These are phyloP conservation scores for Dascyllus trimaculatus DNA, from an alignment of 2,113 vertebrate genomes.

Conservation along the genomic window DNA sequence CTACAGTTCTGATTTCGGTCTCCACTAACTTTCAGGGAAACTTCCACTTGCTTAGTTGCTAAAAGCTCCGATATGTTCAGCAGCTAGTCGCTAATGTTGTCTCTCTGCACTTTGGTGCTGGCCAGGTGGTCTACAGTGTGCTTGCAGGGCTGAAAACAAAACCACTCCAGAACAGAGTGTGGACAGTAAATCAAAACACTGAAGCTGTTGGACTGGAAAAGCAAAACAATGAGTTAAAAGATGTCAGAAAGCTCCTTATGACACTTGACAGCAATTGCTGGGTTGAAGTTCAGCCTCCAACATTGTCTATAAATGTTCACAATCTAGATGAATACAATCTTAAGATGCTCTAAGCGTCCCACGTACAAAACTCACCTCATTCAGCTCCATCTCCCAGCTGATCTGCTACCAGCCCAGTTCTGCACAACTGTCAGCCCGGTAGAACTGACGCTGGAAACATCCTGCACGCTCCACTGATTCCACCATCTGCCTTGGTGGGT, in stretches of 20 bases:
- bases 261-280: no score
- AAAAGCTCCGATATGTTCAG: not conserved
- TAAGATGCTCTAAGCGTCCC: no score
- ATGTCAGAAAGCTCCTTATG: no score
- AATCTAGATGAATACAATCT: no score
- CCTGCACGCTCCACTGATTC: not conserved
- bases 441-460: not conserved
- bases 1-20: not conserved
- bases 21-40: not conserved
- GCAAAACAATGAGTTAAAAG: no score
- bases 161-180: not conserved
- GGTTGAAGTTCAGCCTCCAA: no score
- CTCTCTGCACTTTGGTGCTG: not conserved
- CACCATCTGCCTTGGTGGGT: not conserved
- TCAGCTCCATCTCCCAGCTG: not conserved
- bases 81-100: not conserved
- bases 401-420: no score
- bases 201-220: not conserved
- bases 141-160: not conserved
- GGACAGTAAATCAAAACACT: not conserved
- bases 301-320: no score
- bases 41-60: no score
- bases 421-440: no score
- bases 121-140: not conserved
- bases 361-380: not conserved